A percentile compares a stretch with the other conserved stretches of the same genome.
These are phyloP conservation scores for Panurus biarmicus DNA, from an alignment of 2,113 vertebrate species.

Conservation along the genomic window DNA sequence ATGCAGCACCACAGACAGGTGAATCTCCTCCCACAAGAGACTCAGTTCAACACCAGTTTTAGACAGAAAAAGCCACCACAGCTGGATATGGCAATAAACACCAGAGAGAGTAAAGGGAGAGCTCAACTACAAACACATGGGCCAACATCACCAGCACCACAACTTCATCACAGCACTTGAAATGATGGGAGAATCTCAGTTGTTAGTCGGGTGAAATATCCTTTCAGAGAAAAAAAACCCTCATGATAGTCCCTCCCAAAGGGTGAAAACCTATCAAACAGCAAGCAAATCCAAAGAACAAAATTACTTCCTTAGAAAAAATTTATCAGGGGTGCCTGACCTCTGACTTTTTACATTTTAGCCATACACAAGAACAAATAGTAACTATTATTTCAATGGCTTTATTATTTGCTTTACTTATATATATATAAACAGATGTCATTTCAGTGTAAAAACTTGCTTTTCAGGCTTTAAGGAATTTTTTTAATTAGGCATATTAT, in stretches of 20 bases:
- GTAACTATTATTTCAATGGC: not conserved
- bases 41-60: not conserved
- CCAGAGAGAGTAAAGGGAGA: not conserved
- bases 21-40: not conserved
- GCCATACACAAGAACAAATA: not conserved
- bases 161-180: not conserved
- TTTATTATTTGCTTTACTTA: not conserved
- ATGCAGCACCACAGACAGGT: not conserved
- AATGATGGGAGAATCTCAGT: not conserved
- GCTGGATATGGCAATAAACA: not conserved
- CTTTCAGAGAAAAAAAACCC: not conserved
- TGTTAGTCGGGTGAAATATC: not conserved
- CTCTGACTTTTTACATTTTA: not conserved
- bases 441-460: not conserved
- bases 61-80: not conserved
- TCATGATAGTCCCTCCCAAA: too few relatives aligned
- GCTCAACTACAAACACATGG: not conserved
- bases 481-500: not conserved
- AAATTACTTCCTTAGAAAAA: not conserved
- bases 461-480: not conserved
- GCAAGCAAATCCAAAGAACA: not conserved
- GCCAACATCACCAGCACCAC: not conserved
- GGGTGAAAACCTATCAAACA: not conserved
- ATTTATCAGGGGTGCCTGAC: rapidly evolving
- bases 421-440: rapidly evolving